Evolutionary conservation across 2,888 invertebrate genomes (phyloP).

Genomic region (Odontocerum albicorne): DNA sequence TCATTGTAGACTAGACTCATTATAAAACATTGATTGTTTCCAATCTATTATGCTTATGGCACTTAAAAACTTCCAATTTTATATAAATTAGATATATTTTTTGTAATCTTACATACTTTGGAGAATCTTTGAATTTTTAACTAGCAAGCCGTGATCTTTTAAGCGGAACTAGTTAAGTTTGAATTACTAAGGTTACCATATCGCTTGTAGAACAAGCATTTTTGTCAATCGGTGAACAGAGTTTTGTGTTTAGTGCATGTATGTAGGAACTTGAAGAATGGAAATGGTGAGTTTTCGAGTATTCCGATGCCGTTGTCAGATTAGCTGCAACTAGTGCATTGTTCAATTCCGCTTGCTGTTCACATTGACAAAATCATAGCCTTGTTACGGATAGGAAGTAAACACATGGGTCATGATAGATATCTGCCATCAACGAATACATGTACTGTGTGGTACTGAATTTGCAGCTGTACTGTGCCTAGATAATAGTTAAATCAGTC

Average conservation of each 20-base stretch:
- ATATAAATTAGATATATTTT: constrained; percentile 31
- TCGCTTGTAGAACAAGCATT: constrained; percentile 35
- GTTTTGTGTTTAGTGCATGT: constrained; percentile 30
- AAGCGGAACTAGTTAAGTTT: constrained; percentile 22
- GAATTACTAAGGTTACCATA: constrained; percentile 29
- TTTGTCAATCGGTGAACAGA: constrained; percentile 24
- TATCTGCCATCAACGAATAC: constrained; percentile 59
- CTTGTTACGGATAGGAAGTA: constrained; percentile 21
- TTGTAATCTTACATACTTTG: constrained; percentile 26
- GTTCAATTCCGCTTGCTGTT: constrained; percentile 29
- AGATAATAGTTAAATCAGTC: constrained; percentile 59
- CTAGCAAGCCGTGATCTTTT: constrained; percentile 19
- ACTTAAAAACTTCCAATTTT: constrained; percentile 33
- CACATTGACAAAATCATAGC: constrained; percentile 24
- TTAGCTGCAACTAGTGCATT: constrained; percentile 31
- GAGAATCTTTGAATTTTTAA: constrained; percentile 25
- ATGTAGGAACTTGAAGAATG: constrained; percentile 23
- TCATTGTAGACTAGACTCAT: constrained; percentile 17
- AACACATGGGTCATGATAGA: constrained; percentile 46
- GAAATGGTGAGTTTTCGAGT: constrained; percentile 24
- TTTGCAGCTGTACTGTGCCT: constrained; percentile 63
- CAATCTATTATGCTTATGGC: constrained; percentile 28
- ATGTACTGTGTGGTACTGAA: constrained; percentile 40
- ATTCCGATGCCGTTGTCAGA: constrained; percentile 30
- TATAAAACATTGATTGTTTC: constrained; percentile 9